Percentiles rank a stretch among this genome's conserved stretches.
These are phyloP conservation scores for Serinus canaria DNA, from an alignment of 2,113 vertebrate species.

Conservation along the genomic window DNA sequence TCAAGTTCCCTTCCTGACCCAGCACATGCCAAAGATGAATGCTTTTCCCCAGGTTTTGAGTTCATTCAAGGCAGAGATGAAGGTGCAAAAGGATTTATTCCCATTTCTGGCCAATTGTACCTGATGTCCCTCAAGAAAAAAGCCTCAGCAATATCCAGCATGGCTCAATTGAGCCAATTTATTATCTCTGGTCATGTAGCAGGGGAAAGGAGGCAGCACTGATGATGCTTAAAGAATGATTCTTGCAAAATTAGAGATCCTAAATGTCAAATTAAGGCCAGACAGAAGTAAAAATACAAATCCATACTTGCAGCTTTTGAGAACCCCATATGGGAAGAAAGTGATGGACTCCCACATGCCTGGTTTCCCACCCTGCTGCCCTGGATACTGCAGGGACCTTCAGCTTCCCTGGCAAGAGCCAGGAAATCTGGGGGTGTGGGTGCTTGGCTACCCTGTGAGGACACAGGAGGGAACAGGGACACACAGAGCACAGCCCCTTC, in stretches of 20 bases:
- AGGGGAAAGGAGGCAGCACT: background rate
- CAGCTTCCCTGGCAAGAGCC: background rate
- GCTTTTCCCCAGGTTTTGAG: background rate
- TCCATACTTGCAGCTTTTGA: background rate
- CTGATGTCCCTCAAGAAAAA: background rate
- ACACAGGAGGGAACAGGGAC: background rate
- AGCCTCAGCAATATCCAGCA: background rate
- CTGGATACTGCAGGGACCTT: background rate
- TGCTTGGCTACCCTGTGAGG: background rate
- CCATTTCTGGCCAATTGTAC: background rate
- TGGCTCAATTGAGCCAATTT: background rate
- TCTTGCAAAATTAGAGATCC: background rate
- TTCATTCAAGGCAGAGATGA: background rate
- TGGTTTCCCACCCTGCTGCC: background rate
- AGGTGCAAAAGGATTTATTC: background rate
- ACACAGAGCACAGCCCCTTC: background rate
- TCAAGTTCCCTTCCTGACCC: background rate
- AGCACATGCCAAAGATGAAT: background rate
- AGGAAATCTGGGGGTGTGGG: background rate
- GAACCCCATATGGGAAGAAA: background rate
- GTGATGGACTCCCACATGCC: too few species aligned
- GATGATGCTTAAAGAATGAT: background rate
- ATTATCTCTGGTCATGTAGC: background rate
- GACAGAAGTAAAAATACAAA: background rate
- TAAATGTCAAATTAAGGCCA: background rate